Evolutionary conservation across 2,888 invertebrate genomes (phyloP).

Genomic region (Drosophila nigricruria): DNA sequence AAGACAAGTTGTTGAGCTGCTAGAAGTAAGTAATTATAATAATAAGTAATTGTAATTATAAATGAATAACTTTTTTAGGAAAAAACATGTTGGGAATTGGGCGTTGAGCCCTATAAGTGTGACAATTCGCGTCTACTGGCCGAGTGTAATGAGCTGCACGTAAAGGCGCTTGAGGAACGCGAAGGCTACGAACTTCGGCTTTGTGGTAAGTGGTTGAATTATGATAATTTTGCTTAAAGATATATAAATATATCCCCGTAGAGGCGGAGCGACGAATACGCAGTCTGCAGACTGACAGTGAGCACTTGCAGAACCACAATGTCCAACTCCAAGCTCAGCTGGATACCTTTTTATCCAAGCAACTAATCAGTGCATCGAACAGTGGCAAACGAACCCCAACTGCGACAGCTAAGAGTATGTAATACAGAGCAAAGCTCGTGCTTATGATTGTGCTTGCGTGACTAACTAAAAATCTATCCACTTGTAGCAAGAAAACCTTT

Average conservation of each 20-base stretch:
- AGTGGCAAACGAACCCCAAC: slow-evolving; percentile 37
- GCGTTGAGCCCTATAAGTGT: slow-evolving; percentile 92
- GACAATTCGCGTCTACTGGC: slow-evolving; percentile 91
- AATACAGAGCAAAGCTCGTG: background rate
- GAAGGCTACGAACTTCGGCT: slow-evolving; percentile 88
- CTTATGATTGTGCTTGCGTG: too few relatives aligned
- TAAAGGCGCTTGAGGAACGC: slow-evolving; percentile 88
- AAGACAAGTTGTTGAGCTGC: slow-evolving; percentile 89
- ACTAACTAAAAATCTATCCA: background rate
- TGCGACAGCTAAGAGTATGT: slow-evolving; percentile 39
- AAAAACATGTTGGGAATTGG: slow-evolving; percentile 89
- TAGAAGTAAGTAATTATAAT: slow-evolving; percentile 86
- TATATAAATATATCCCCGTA: slow-evolving; percentile 41
- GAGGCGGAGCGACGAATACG: slow-evolving; percentile 86
- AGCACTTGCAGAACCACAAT: slow-evolving; percentile 85
- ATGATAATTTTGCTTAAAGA: background rate
- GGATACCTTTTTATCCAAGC: slow-evolving; percentile 85
- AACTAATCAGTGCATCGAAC: slow-evolving; percentile 59
- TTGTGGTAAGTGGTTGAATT: slow-evolving; percentile 84
- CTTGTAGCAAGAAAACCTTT: slow-evolving; percentile 83
- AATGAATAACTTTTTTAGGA: slow-evolving; percentile 86
- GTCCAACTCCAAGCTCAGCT: slow-evolving; percentile 86
- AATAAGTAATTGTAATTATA: background rate
- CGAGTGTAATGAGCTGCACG: slow-evolving; percentile 91
- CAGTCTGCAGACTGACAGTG: slow-evolving; percentile 86